A percentile compares a stretch with the other conserved stretches of the same genome.
phyloP scores from a whole-genome alignment of 1,140 invertebrate species.

The Calephelis nemesis region DNA sequence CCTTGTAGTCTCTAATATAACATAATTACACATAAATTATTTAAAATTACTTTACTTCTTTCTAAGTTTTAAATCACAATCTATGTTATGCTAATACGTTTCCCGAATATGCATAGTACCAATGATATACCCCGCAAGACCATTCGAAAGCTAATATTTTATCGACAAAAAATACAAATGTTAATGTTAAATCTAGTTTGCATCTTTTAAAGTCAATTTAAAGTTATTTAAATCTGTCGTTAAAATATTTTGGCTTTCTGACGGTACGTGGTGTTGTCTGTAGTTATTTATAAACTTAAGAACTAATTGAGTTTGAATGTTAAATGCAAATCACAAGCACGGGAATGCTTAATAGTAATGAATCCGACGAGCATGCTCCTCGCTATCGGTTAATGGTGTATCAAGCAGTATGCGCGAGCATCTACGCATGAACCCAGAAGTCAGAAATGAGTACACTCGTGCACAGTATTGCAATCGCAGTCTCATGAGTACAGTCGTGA shows the following conservation, averaged over 20 bases:
- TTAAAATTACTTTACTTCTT: too few species aligned
- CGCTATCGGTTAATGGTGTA: slow-evolving; percentile 6
- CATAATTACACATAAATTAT: too few species aligned
- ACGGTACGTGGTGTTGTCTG: not conserved
- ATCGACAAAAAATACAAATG: too few species aligned
- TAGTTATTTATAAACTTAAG: not conserved
- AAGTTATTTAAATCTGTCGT: not conserved
- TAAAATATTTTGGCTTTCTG: not conserved
- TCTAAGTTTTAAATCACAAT: too few species aligned
- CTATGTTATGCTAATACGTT: too few species aligned
- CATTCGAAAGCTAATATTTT: too few species aligned
- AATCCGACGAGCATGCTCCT: slow-evolving; percentile 25
- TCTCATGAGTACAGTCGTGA: not conserved
- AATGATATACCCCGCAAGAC: too few species aligned
- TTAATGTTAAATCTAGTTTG: too few species aligned
- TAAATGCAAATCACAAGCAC: slow-evolving; percentile 29
- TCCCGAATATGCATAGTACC: too few species aligned
- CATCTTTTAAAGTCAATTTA: too few species aligned
- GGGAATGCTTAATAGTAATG: slow-evolving; percentile 17
- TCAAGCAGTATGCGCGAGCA: slow-evolving; percentile 3
- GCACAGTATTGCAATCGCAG: slow-evolving; percentile 16
- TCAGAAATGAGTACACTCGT: slow-evolving; percentile 28
- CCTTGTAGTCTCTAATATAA: too few species aligned
- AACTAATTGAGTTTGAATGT: not conserved
- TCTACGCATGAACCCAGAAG: slow-evolving; percentile 17